Base-by-base conservation (phyloP, 2,113 vertebrate species). In the Fregetta grallaria region DNA sequence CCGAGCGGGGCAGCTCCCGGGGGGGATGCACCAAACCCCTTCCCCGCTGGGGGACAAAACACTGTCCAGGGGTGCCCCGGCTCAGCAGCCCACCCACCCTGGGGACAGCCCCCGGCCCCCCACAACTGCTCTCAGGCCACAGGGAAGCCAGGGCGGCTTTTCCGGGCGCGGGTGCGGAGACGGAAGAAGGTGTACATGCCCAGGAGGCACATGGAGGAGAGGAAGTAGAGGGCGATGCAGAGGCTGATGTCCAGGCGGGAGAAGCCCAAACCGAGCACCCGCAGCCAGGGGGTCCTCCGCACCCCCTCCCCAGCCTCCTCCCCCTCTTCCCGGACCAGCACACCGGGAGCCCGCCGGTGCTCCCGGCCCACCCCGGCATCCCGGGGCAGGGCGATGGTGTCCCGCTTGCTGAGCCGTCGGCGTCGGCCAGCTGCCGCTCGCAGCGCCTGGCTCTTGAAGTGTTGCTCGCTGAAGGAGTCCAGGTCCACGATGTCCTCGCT, bases 181-280 rank as follows among this genome's bases (percentile, higher is more conserved):
- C 98, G 98, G 92, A 99, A 99, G 96, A 98, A 99, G 27, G 98
- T 96, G 89, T 98, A 99, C 98, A 99, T 98, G 89, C 95, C 97
- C 62, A 99, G 81, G 13, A 99, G 98, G 88, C 99, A 99, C 97
- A 99, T 94, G 89, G 98, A 98, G 74, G 99, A 99, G 86, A 99
- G 97, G 74, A 98, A 97, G 50, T 99, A 99, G 18, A 99, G 98
- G 44, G 98, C 94, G 26, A 99, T 95, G 9, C 99, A 99, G 29
- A 99, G 98, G 97, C 99, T 99, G 96, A 99, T 61, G 92, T 99
- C 99, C 97, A 99, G 80, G 82, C 97, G 98, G 78, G 99, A 99
- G 95, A 99, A 99, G 32, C 98, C 98, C 26, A 98, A 96, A 17
- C 97, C 99, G 3, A 99, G 97, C 90, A 98, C 73, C 49, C 97